A percentile compares a stretch with the other conserved stretches of the same genome.
phyloP scores from a whole-genome alignment of 2,113 vertebrate species.

The Syngnathoides biaculeatus region DNA sequence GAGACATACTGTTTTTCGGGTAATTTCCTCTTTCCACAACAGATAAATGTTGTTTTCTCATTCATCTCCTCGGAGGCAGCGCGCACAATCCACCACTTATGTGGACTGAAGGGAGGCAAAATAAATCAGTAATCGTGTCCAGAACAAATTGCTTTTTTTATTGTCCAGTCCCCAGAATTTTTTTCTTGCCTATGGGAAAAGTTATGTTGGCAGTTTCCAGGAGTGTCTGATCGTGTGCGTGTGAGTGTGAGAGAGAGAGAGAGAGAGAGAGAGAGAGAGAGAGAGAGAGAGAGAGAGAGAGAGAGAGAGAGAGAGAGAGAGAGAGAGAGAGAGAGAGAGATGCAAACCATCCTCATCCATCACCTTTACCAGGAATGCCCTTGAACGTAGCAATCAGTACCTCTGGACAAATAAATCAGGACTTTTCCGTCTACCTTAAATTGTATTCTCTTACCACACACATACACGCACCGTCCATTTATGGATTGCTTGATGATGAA shows the following conservation, averaged over 20 bases:
- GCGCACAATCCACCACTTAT: conserved; percentile 9
- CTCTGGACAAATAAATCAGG: conserved; percentile 63
- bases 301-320: background rate
- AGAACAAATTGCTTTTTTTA: conserved; percentile 55
- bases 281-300: background rate
- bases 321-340: conserved; percentile 7
- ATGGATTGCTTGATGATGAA: conserved; percentile 35
- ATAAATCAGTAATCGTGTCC: conserved; percentile 45
- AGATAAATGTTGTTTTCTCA: conserved; percentile 7
- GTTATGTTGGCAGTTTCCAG: conserved; percentile 37
- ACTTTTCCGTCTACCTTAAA: conserved; percentile 42
- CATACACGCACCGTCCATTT: conserved; percentile 1
- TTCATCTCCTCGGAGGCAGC: conserved; percentile 1
- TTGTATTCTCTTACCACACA: conserved; percentile 32
- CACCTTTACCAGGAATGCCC: conserved; percentile 63
- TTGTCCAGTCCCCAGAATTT: conserved; percentile 17
- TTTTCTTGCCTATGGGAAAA: conserved; percentile 37
- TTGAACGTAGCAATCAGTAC: conserved; percentile 64
- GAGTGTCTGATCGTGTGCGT: conserved; percentile 23
- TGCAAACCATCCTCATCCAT: conserved; percentile 55
- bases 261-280: background rate
- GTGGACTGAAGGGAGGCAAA: conserved; percentile 10
- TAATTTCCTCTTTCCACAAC: background rate
- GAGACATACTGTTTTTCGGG: background rate
- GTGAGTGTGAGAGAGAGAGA: background rate